These are phyloP conservation scores for Lophura nycthemera DNA, from an alignment of 2,113 vertebrate genomes.

Conservation along the genomic window DNA sequence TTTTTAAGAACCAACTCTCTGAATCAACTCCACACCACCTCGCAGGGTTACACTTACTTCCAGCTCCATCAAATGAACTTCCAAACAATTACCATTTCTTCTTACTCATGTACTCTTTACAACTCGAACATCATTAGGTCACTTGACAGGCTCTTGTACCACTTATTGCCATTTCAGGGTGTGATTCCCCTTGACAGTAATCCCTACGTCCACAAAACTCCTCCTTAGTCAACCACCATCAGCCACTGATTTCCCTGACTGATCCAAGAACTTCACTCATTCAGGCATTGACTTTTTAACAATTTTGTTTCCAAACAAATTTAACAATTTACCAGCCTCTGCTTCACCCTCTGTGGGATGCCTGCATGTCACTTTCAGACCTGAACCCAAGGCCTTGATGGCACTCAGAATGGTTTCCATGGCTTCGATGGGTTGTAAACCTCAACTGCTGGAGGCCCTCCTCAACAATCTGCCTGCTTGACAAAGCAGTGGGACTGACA, in stretches of 20 bases:
- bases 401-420: neutral
- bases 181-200: neutral
- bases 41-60: too few species aligned
- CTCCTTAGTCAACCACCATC: neutral
- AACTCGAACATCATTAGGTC: neutral
- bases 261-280: neutral
- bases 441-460: too few species aligned
- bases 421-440: too few species aligned
- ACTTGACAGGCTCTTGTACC: neutral
- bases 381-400: neutral
- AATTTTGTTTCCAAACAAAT: neutral
- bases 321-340: neutral
- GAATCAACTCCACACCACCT: neutral
- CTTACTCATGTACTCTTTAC: neutral
- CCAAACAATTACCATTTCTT: neutral
- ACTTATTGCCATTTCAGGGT: neutral
- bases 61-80: too few species aligned
- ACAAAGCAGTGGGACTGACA: neutral
- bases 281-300: neutral
- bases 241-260: neutral
- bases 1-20: neutral
- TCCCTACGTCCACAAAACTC: neutral
- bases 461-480: neutral
- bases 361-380: neutral
- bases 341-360: fast-evolving